Evolutionary conservation across 2,888 invertebrate species (phyloP).

Genomic region (Hybos culiciformis): DNA sequence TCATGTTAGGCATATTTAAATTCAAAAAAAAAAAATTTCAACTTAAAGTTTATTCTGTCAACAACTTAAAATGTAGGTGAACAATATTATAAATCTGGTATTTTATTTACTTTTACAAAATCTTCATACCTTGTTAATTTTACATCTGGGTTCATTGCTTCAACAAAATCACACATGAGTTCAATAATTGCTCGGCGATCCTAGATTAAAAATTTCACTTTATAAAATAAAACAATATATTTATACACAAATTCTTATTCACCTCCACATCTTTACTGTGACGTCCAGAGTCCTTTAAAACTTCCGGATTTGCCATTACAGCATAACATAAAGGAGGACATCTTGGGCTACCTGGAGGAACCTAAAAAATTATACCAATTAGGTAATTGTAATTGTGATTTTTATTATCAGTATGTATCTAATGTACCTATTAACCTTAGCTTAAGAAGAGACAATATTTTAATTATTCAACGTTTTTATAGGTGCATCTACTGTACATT

Average conservation of each 20-base stretch:
- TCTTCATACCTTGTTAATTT: constrained; percentile 39
- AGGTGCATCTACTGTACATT: too few species aligned
- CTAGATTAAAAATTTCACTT: constrained; percentile 26
- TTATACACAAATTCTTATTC: constrained; percentile 17
- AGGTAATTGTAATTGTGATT: not conserved
- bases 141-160: constrained; percentile 55
- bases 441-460: too few species aligned
- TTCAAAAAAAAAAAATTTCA: too few species aligned
- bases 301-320: constrained; percentile 59
- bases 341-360: constrained; percentile 46
- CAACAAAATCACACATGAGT: constrained; percentile 56
- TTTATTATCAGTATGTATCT: too few species aligned
- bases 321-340: constrained; percentile 53
- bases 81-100: too few species aligned
- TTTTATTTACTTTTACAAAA: too few species aligned
- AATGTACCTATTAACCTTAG: too few species aligned
- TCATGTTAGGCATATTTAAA: too few species aligned
- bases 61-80: too few species aligned
- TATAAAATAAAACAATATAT: not conserved
- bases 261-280: constrained; percentile 50
- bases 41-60: too few species aligned
- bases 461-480: too few species aligned
- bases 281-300: constrained; percentile 52
- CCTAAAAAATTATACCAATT: constrained; percentile 27
- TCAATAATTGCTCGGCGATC: constrained; percentile 53